Evolutionary conservation across 2,797 vertebrate species (phyloP).

Genomic region (Amazona finschi): DNA sequence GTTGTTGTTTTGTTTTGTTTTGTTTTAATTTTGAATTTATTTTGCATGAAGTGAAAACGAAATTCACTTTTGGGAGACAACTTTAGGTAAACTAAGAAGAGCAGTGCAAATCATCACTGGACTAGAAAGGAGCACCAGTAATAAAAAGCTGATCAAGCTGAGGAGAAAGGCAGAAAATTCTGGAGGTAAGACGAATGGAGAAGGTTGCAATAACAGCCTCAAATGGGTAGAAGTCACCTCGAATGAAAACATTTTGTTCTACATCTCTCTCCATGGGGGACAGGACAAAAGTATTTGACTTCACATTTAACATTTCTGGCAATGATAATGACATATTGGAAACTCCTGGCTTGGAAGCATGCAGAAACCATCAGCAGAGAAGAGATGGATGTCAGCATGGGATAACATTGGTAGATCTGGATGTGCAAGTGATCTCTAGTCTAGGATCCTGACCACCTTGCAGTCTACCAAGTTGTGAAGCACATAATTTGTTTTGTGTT

Average conservation of each 20-base stretch:
- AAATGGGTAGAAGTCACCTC: neutral
- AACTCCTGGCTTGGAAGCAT: neutral
- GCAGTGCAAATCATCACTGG: too few species aligned
- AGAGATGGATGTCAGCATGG: rapidly evolving
- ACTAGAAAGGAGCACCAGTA: neutral
- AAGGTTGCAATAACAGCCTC: neutral
- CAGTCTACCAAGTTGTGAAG: neutral
- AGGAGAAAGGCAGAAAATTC: neutral
- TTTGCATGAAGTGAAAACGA: neutral
- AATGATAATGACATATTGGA: rapidly evolving
- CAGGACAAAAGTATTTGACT: neutral
- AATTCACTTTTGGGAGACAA: neutral
- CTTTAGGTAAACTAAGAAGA: neutral
- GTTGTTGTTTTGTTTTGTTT: too few species aligned
- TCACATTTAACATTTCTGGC: neutral
- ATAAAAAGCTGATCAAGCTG: neutral
- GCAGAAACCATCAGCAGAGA: neutral
- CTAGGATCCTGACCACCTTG: neutral
- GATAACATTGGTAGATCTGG: neutral
- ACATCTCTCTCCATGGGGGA: neutral
- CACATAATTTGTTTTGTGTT: neutral
- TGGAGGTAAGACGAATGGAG: neutral
- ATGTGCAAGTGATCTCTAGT: neutral
- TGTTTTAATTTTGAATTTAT: neutral
- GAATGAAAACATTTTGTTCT: neutral